Base-by-base conservation (phyloP, 1,140 invertebrate genomes). In the Armadillidium nasatum region DNA sequence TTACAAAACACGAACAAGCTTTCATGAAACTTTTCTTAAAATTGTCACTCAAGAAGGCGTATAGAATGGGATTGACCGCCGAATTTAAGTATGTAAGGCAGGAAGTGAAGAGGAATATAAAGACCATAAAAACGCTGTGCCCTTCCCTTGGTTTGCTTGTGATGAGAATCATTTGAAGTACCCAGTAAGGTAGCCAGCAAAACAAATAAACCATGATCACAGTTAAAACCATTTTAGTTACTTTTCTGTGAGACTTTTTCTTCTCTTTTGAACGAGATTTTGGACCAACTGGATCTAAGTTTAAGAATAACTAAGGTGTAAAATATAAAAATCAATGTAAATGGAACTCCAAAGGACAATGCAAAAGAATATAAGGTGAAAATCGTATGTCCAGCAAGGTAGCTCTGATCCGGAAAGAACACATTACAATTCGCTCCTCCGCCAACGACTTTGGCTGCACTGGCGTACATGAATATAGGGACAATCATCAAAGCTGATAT, bases 151-250 rank as follows among this genome's bases (percentile, higher is more conserved):
- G 66, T 0, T 89, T 90, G 70, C 75, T 54, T 78, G 88, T 90
- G 33, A 92, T 91, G 11, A 92, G 84, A 0, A 89, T 88, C 46
- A 92, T 87, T 82, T 92, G 91, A 0, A 91, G 93, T 4, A 95
- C 88, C 95, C 96, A 98, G 83, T 97, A 97, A 0, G 96, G 96
- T 44, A 96, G 85, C 96, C 96, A 99, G 85, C 97, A 99, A 15
- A 96, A 85, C 0, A 98, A 90, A 85, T 99, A 99, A 0, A 98
- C 95, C 0, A 94, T 92, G 74, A 98, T 95, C 7, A 98, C 95
- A 0, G 95, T 33, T 4, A 99, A 86, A 0, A 99, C 96, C 78
- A 99, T 84, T 79, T 94, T 93, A 0, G 96, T 98, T 0, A 97
- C 94, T 83, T 95, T 95, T 21, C 93, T 88, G 83, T 97, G 94